Evolutionary conservation across 1,140 invertebrate genomes (phyloP).

Genomic region (Drosophila kanapiae): DNA sequence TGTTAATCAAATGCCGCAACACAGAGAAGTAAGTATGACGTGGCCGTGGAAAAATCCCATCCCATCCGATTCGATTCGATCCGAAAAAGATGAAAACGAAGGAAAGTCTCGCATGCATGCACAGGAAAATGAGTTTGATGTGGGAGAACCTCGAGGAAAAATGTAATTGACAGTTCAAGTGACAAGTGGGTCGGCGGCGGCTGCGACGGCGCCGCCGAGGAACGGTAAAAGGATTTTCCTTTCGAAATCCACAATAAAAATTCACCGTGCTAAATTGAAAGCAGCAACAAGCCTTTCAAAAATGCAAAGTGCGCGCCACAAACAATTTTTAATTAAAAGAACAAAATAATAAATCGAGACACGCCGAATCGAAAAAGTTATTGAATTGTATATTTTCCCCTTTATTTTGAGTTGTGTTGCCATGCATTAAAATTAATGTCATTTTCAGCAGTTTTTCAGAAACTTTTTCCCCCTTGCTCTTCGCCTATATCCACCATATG

Average conservation of each 20-base stretch:
- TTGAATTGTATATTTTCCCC: slow-evolving; percentile 1
- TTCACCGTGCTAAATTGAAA: slow-evolving; percentile 4
- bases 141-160: slow-evolving; percentile 48
- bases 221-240: slow-evolving; percentile 52
- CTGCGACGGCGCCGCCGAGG: not conserved
- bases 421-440: slow-evolving; percentile 57
- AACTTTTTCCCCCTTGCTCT: slow-evolving; percentile 14
- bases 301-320: slow-evolving; percentile 37
- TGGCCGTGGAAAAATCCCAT: slow-evolving; percentile 6
- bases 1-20: slow-evolving; percentile 75
- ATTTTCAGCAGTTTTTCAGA: slow-evolving; percentile 47
- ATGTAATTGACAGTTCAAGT: slow-evolving; percentile 79
- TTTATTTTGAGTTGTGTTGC: slow-evolving; percentile 17
- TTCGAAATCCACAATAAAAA: slow-evolving; percentile 43
- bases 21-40: slow-evolving; percentile 30
- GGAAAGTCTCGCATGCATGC: slow-evolving; percentile 77
- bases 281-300: slow-evolving; percentile 29
- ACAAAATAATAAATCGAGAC: not conserved
- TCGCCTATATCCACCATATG: slow-evolving; percentile 22
- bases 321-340: slow-evolving; percentile 58
- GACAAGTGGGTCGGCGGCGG: slow-evolving; percentile 48
- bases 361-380: slow-evolving; percentile 13
- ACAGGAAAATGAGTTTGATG: slow-evolving; percentile 81
- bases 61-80: slow-evolving; percentile 1
- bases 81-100: slow-evolving; percentile 54